phyloP scores from a whole-genome alignment of 1,140 invertebrate genomes.

The Grapholita molesta region DNA sequence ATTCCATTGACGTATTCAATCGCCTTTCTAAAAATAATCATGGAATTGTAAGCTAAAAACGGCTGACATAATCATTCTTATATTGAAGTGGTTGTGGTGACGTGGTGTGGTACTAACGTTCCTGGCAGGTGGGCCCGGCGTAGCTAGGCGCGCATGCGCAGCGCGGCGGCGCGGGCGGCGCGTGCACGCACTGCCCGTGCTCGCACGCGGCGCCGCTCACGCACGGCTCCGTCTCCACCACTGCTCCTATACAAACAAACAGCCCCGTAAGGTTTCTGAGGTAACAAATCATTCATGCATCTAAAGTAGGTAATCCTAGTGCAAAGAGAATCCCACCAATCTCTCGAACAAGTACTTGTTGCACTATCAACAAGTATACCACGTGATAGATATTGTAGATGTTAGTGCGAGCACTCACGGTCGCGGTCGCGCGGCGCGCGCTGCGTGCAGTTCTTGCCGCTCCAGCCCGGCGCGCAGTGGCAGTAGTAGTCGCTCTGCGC shows the following conservation, averaged over 20 bases:
- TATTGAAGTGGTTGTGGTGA: too few species aligned
- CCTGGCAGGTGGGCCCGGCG: constrained; percentile 84
- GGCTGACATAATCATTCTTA: too few species aligned
- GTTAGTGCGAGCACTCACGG: constrained; percentile 33
- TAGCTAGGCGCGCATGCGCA: constrained; percentile 89
- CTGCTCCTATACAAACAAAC: constrained; percentile 75
- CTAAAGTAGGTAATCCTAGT: too few species aligned
- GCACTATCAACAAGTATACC: constrained; percentile 51
- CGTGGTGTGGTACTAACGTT: constrained; percentile 2
- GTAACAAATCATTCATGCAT: too few species aligned
- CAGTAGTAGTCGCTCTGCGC: constrained; percentile 93
- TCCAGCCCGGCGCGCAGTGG: constrained; percentile 91
- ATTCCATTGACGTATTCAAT: too few species aligned
- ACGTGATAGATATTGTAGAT: constrained; percentile 80
- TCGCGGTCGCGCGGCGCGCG: constrained; percentile 67
- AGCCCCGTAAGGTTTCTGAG: neutral
- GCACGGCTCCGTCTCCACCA: constrained; percentile 84
- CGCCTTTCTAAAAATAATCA: too few species aligned
- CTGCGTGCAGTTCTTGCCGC: constrained; percentile 94
- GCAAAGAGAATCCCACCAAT: too few species aligned
- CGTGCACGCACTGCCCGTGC: constrained; percentile 85
- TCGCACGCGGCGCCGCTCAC: constrained; percentile 80
- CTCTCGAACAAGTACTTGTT: constrained; percentile 18
- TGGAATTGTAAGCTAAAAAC: too few species aligned
- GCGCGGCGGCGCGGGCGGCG: constrained; percentile 74